Evolutionary conservation across 64 coral and sea anemone species (phyloP).

Genomic region (Montipora capricornis): DNA sequence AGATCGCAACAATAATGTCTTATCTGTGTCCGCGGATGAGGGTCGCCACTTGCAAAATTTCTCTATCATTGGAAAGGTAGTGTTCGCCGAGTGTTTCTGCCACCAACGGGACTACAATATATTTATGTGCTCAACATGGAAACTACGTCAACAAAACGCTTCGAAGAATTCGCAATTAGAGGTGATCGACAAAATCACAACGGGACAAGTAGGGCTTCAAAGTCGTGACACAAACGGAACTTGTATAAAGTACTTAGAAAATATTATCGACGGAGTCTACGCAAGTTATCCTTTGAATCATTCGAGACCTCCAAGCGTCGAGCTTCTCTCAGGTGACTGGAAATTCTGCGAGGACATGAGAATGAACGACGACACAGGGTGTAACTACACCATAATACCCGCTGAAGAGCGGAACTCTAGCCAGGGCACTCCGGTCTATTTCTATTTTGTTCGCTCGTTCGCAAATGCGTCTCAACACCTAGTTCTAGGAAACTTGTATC

Average conservation of each 20-base stretch:
- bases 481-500: neutral
- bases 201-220: too few relatives aligned
- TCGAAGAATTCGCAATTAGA: neutral
- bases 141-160: neutral
- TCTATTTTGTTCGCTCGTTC: neutral
- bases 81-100: constrained; percentile 9
- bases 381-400: constrained; percentile 17
- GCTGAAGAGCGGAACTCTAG: neutral
- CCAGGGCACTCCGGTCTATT: neutral
- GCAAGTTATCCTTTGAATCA: neutral
- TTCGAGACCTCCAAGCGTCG: neutral
- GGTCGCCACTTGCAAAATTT: neutral
- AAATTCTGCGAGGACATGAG: neutral
- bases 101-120: neutral
- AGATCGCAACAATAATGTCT: neutral
- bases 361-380: neutral
- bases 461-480: neutral
- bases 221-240: neutral
- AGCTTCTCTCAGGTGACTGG: neutral
- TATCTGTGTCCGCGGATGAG: neutral
- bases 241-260: neutral
- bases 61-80: neutral
- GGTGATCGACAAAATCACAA: neutral
- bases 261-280: neutral
- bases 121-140: neutral